A percentile compares a stretch with the other conserved stretches of the same genome.
Evolutionary conservation across 2,888 invertebrate species (phyloP).

Genomic region (Macroteleia sp.): DNA sequence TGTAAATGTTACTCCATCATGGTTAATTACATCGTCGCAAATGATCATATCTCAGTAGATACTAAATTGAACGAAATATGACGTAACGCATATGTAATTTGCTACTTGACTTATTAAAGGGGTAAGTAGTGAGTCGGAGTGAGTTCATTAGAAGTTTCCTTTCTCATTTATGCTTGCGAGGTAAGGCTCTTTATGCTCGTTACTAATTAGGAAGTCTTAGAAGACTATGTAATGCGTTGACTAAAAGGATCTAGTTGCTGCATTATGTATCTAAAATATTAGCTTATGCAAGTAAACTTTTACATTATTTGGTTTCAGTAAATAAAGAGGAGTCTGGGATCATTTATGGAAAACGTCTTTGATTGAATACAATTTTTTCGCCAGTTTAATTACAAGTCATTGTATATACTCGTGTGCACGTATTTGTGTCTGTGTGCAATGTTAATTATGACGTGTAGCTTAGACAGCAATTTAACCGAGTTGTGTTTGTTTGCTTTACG

Average conservation of each 20-base stretch:
- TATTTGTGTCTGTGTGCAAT: too few species aligned
- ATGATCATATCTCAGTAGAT: slow-evolving; percentile 32
- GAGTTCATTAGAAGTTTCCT: slow-evolving; percentile 63
- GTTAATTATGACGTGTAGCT: too few species aligned
- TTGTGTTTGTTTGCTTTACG: too few species aligned
- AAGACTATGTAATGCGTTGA: slow-evolving; percentile 45
- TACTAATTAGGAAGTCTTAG: slow-evolving; percentile 63
- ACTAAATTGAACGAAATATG: slow-evolving; percentile 51
- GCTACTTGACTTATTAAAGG: slow-evolving; percentile 60
- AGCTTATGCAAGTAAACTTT: slow-evolving; percentile 24
- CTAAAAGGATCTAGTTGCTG: slow-evolving; percentile 54
- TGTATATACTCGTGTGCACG: too few species aligned
- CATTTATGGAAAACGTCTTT: too few species aligned
- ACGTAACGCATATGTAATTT: slow-evolving; percentile 51
- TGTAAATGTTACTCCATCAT: slow-evolving; percentile 20
- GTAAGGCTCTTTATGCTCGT: slow-evolving; percentile 54
- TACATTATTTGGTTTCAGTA: too few species aligned
- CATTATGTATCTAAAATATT: slow-evolving; percentile 52
- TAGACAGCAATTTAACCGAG: too few species aligned
- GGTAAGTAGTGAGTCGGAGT: slow-evolving; percentile 56
- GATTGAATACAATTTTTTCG: too few species aligned
- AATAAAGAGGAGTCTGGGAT: too few species aligned
- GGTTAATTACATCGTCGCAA: slow-evolving; percentile 33
- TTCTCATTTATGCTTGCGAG: slow-evolving; percentile 58
- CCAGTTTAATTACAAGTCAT: too few species aligned